A percentile compares a stretch with the other conserved stretches of the same genome.
Conservation (phyloP, 2,888 invertebrate species). For the Rhodophaea formosa region DNA sequence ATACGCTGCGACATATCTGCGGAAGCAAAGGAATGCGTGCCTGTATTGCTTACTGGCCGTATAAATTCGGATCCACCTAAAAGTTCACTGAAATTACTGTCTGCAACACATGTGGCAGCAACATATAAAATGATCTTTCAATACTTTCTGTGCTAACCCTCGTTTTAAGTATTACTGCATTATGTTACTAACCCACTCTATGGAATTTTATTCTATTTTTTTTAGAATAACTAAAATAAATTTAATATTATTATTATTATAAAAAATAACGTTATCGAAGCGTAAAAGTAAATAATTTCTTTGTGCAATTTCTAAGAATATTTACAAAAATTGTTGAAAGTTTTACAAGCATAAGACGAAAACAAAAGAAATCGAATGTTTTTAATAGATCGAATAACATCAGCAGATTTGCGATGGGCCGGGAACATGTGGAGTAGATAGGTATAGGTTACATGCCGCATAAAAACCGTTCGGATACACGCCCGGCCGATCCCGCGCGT, state of each 20-base stretch:
- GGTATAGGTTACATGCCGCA: background rate
- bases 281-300: too few relatives aligned
- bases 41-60: constrained; percentile 1
- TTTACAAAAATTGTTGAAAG: too few relatives aligned
- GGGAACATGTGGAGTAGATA: background rate
- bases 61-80: background rate
- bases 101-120: background rate
- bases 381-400: too few relatives aligned
- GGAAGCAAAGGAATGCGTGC: constrained; percentile 1
- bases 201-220: too few relatives aligned
- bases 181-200: too few relatives aligned
- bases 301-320: too few relatives aligned
- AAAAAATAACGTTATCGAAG: too few relatives aligned
- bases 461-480: constrained; percentile 27
- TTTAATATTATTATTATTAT: background rate
- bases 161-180: too few relatives aligned
- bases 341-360: too few relatives aligned
- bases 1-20: constrained; percentile 6
- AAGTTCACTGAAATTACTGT: background rate
- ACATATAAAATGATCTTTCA: background rate
- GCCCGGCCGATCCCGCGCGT: constrained; percentile 56
- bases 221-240: background rate
- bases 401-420: background rate
- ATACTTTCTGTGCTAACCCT: too few relatives aligned
- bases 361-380: too few relatives aligned